Percentiles rank a stretch among this genome's conserved stretches.
These are phyloP conservation scores for Acronicta alni DNA, from an alignment of 2,888 invertebrate genomes.

Conservation along the genomic window DNA sequence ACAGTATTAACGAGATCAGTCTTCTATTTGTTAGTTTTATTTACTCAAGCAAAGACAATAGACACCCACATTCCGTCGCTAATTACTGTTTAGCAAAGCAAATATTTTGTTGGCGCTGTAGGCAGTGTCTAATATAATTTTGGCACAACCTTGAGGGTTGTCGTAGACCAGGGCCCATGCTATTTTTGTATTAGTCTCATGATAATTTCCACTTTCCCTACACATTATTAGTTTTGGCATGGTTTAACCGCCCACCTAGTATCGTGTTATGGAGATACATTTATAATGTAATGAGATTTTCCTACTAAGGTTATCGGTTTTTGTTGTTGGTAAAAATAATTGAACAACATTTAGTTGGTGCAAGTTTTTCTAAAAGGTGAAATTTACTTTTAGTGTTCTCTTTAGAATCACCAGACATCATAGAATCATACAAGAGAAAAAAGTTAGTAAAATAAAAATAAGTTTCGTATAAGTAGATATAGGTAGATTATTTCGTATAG, in stretches of 20 bases:
- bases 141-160: conserved; percentile 68
- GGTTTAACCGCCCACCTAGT: background rate
- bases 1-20: conserved; percentile 4
- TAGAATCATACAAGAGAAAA: too few relatives aligned
- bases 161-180: conserved; percentile 48
- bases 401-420: too few relatives aligned
- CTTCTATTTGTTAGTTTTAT: conserved; percentile 13
- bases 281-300: background rate
- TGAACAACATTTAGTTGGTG: background rate
- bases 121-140: conserved; percentile 59
- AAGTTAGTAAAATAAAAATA: too few relatives aligned
- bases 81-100: conserved; percentile 46
- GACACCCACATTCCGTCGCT: conserved; percentile 26
- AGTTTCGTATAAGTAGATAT: too few relatives aligned
- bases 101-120: conserved; percentile 53
- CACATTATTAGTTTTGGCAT: conserved; percentile 12
- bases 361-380: background rate
- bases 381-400: background rate
- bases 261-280: background rate
- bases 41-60: conserved; percentile 20
- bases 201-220: conserved; percentile 46
- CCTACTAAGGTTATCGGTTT: background rate
- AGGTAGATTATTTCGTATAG: too few relatives aligned
- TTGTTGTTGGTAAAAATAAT: background rate
- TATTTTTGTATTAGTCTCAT: conserved; percentile 48